Evolutionary conservation across 37 sponge, comb jelly and placozoan species (phyloP), one percentile per base, ranked within the genome.

Genomic region (Petrosia ficiformis): DNA sequence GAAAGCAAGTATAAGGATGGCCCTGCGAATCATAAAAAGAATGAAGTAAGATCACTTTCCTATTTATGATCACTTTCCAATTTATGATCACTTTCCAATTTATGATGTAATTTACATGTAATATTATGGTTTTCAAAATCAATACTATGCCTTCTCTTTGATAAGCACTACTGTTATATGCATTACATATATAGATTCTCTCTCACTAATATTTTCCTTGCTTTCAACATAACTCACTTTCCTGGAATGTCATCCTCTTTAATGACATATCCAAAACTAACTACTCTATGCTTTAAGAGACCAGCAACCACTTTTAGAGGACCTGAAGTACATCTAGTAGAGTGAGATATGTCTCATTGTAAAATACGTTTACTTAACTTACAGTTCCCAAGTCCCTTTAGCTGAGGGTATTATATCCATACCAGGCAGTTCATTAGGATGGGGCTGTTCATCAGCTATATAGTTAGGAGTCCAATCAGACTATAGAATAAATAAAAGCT

Each of bases 241-340:
- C 96, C 92, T 6, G 91, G 85, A 31, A 87, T 67, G 1, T 81
- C 76, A 25, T 76, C 92, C 65, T 95, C 96, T 24, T 80, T 79
- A 28, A 90, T 65, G 6, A 91, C 92, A 82, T 77, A 95, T 5
- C 96, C 96, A 79, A 95, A 84, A 36, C 83, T 84, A 30, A 84
- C 76, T 14, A 95, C 42, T 65, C 96, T 87, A 74, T 95, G 96
- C 6, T 75, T 74, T 30, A 95, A 77, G 31, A 75, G 57, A 19
- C 77, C 91, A 29, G 96, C 96, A 26, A 32, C 42, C 34, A 95
- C 89, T 38, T 30, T 79, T 30, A 90, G 69, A 31, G 59, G 52
- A 0, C 76, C 86, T 32, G 85, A 89, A 8, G 73, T 72, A 71
- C 86, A 93, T 11, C 87, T 83, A 61, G 14, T 48, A 19, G 54